These are phyloP conservation scores for Spatulosminthurus flaviceps DNA, from an alignment of 2,888 invertebrate genomes.

Conservation along the genomic window DNA sequence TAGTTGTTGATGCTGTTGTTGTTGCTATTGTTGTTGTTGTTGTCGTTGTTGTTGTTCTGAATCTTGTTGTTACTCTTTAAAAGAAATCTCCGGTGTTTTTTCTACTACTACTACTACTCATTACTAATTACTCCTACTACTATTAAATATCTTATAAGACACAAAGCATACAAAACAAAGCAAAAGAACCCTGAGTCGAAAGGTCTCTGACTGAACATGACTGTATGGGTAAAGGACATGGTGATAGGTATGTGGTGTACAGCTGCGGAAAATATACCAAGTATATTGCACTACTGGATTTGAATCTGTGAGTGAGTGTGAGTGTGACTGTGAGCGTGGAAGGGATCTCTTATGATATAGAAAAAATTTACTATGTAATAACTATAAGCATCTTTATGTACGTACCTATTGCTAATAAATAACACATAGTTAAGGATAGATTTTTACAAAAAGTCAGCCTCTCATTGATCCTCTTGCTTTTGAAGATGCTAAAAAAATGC, in stretches of 20 bases:
- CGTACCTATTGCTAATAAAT: too few relatives aligned
- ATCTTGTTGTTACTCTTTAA: not conserved
- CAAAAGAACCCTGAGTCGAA: not conserved
- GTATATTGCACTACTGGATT: slow-evolving; percentile 31
- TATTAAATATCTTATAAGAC: too few relatives aligned
- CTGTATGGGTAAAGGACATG: slow-evolving; percentile 57
- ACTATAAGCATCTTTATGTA: too few relatives aligned
- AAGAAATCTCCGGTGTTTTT: not conserved
- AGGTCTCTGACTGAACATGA: slow-evolving; percentile 9
- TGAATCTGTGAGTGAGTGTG: slow-evolving; percentile 9
- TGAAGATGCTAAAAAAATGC: too few relatives aligned
- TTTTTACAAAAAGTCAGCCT: too few relatives aligned
- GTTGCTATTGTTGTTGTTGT: not conserved
- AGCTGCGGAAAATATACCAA: slow-evolving; percentile 46
- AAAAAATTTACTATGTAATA: not conserved
- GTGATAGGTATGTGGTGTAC: slow-evolving; percentile 57
- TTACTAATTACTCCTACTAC: too few relatives aligned
- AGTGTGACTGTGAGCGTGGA: slow-evolving; percentile 28
- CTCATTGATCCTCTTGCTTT: too few relatives aligned
- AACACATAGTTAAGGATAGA: too few relatives aligned
- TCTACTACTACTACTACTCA: too few relatives aligned
- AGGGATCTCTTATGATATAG: slow-evolving; percentile 15
- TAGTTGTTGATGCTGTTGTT: not conserved
- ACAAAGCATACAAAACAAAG: not conserved
- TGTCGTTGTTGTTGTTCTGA: not conserved